Evolutionary conservation across 2,113 vertebrate genomes (phyloP), one percentile per base, ranked within the genome.

Genomic region (Zeus faber): DNA sequence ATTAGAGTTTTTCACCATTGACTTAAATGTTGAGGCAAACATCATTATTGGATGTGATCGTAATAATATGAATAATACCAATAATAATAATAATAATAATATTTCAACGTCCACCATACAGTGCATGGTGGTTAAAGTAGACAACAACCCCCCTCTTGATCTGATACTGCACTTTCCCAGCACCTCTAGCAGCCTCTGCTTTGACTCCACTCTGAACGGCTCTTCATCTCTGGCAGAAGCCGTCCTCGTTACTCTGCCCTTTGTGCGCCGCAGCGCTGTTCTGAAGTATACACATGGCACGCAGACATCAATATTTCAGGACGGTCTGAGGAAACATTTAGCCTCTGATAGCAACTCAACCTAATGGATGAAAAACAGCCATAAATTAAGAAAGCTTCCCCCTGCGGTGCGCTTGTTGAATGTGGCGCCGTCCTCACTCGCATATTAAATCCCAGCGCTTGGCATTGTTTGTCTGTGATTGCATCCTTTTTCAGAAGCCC

Each of bases 201-300:
- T 49, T 52, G 40, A 58, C 16, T 76, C 29, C 2, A 49, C n/a
- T 20, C 1, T 68, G 55, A 75, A 68, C 62, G n/a, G 1, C 16
- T 44, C 27, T 37, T 56, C 68, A 71, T 48, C 40, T 62, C 27
- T 50, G 61, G 41, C 56, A 56, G 45, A 40, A 44, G 49, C 21
- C 22, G 5, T 18, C 17, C 58, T 70, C 53, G 58, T 75, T 61
- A 70, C 70, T 71, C 39, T 41, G 47, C 31, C 49, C 41, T 60
- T 48, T 56, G 65, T 48, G 37, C 50, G 10, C 16, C 33, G 62
- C 58, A 62, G 26, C 7, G 10, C 35, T 21, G 46, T 27, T 23
- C 46, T 29, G 18, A 52, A 57, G 27, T 33, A 26, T 3, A 68
- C 63, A 68, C 47, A 40, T 29, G 7, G 10, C 35, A 33, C 3